These are phyloP conservation scores for Serranus cabrilla DNA, from an alignment of 2,797 vertebrate genomes.

Conservation along the genomic window DNA sequence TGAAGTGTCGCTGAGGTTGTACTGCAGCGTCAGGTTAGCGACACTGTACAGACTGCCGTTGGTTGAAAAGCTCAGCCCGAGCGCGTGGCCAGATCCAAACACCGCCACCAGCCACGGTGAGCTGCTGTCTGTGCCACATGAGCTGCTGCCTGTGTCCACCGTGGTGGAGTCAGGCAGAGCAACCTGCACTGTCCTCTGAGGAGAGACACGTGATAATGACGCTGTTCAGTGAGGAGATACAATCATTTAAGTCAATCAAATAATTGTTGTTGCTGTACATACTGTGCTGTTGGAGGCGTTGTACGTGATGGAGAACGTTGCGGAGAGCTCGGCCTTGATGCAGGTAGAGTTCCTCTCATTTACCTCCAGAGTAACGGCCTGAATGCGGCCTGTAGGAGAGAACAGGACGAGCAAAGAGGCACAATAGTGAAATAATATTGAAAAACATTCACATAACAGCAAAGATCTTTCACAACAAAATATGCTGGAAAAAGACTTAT, in stretches of 20 bases:
- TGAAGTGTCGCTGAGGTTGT: conserved; percentile 89
- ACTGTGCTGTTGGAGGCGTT: conserved; percentile 72
- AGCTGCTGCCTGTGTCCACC: conserved; percentile 85
- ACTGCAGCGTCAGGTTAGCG: conserved; percentile 84
- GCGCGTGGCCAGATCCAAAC: conserved; percentile 86
- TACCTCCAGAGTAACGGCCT: conserved; percentile 89
- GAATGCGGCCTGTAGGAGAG: conserved; percentile 71
- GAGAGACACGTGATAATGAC: background rate
- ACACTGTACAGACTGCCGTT: conserved; percentile 83
- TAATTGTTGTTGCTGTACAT: background rate
- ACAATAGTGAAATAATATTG: background rate
- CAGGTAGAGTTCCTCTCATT: conserved; percentile 86
- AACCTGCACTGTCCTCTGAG: conserved; percentile 77
- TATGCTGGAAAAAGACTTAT: background rate
- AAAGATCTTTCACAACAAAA: background rate
- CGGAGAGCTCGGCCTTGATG: conserved; percentile 90
- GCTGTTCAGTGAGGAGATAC: conserved; percentile 1
- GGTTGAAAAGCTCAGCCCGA: conserved; percentile 88
- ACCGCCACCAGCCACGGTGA: conserved; percentile 78
- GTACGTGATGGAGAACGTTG: conserved; percentile 87
- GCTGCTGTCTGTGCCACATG: conserved; percentile 81
- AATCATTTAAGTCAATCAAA: background rate
- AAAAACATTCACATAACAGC: background rate
- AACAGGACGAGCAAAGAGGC: background rate
- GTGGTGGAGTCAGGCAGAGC: conserved; percentile 82